Base-by-base conservation (phyloP, 2,797 vertebrate species). In the Xerus rutilus region DNA sequence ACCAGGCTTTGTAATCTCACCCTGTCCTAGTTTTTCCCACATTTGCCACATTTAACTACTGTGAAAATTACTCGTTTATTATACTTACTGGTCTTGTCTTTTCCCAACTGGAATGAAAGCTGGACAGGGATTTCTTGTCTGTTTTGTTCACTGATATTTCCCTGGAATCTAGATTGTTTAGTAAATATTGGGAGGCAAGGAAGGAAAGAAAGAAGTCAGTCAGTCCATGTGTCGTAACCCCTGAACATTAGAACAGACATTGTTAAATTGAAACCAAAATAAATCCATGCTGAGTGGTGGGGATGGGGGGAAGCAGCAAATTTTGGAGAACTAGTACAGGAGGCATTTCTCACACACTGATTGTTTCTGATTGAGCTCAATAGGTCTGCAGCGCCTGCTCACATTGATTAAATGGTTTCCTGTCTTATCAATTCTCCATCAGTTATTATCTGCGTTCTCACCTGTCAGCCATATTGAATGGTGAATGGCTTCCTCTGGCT, bases 321-420 rank as follows among this genome's bases (percentile, higher is more conserved):
- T 52, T 59, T 96, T 76, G 72, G 77, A 81, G 54, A 69, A 72
- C 0, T 2, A 3, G 57, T 9, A 57, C 5, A 73, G 77, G 82
- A 94, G 73, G 49, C 25, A 28, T 82, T 81, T 90, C 54, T 84
- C 23, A 43, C 18, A 23, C 17, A 7, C 62, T 23, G n/a, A 3
- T 62, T 43, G 13, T 49, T 93, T 76, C 73, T 82, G 88, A 74
- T 13, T 95, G 81, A 95, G 73, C 72, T 86, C 84, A 72, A 0
- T 74, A 7, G 59, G 72, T 82, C 72, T 52, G 57, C n/a, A 35
- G 78, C 1, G 1, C 72, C 86, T 47, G 79, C 47, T 74, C 21
- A 30, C 35, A 32, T 76, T 49, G 93, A 96, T 86, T 93, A 86
- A 83, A 79, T 45, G 21, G 35, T 62, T 93, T 86, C 86, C 86